Base-by-base conservation (phyloP, 2,113 vertebrate genomes). In the Isurus oxyrinchus region DNA sequence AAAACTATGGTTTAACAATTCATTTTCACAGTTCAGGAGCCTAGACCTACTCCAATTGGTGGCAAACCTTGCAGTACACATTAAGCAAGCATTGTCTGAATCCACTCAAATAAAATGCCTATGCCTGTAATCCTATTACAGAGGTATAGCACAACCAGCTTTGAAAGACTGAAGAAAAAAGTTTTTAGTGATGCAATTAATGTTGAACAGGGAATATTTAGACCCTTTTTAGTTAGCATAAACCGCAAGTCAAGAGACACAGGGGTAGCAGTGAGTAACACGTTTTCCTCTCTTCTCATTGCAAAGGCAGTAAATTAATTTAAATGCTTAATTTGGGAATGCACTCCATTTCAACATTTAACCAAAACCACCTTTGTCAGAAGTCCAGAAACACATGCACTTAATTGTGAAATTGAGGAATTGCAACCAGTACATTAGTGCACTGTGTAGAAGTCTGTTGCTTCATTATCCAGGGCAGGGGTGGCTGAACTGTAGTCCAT, bases 111-210 rank as follows among this genome's bases (percentile, higher is more conserved):
- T 57, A 59, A 35, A 59, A 91, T 59, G 40, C 7, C 59, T 66
- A 16, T 66, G 35, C 19, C 35, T 23, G 59, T 19, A 94, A 44
- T 63, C 59, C 90, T 5, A 19, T 40, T 63, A 91, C 6, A 5
- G 35, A 93, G 59, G 35, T 13, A n/a, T 93, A n/a, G 35, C 57
- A n/a, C 53, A 93, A 93, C n/a, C 40, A 61, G 31, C 88, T 91
- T 91, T 63, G 63, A 53, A 53, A 6, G 7, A n/a, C 57, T 7
- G 31, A 8, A 10, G 23, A 27, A 53, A 72, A 67, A 49, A 63
- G 59, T 66, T 94, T 93, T 94, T n/a, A 95, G 11, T 72, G 44
- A 95, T 35, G 66, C 40, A 95, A 53, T 72, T 67, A 72, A 69
- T 13, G 53, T 69, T 69, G 94, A 67, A 72, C 44, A 95, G 63